phyloP scores from a whole-genome alignment of 2,888 invertebrate genomes.

The Protophormia terraenovae region DNA sequence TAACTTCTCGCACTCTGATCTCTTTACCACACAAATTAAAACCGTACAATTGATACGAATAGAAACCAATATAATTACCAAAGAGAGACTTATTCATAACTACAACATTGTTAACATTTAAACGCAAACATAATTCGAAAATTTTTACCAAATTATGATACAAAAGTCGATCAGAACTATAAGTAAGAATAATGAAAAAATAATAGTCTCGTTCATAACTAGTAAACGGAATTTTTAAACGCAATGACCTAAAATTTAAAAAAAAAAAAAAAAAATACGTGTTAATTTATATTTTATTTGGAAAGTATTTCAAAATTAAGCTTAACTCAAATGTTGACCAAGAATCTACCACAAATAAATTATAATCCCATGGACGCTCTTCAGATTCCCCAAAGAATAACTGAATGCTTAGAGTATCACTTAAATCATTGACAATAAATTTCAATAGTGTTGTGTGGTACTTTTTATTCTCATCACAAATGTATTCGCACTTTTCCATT shows the following conservation, averaged over 20 bases:
- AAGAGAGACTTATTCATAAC: constrained; percentile 69
- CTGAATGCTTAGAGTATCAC: constrained; percentile 58
- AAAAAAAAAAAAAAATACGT: too few relatives aligned
- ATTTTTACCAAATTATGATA: too few relatives aligned
- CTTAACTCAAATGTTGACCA: constrained; percentile 72
- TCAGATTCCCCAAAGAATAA: constrained; percentile 70
- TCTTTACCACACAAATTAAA: constrained; percentile 52
- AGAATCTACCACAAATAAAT: constrained; percentile 74
- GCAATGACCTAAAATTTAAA: too few relatives aligned
- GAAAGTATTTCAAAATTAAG: too few relatives aligned
- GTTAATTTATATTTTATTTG: too few relatives aligned
- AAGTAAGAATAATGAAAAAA: constrained; percentile 73
- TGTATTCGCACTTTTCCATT: constrained; percentile 66
- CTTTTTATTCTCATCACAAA: not conserved
- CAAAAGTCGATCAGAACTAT: too few relatives aligned
- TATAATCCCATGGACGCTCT: constrained; percentile 70
- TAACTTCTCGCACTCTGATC: constrained; percentile 66
- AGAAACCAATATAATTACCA: constrained; percentile 58
- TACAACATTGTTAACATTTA: constrained; percentile 74
- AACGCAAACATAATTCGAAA: constrained; percentile 68
- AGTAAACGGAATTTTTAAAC: too few relatives aligned
- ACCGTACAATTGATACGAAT: constrained; percentile 60
- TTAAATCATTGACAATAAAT: constrained; percentile 68
- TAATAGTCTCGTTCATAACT: too few relatives aligned
- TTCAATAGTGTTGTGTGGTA: constrained; percentile 70